A percentile compares a stretch with the other conserved stretches of the same genome.
phyloP scores from a whole-genome alignment of 1,140 invertebrate genomes.

The Papilio dardanus region DNA sequence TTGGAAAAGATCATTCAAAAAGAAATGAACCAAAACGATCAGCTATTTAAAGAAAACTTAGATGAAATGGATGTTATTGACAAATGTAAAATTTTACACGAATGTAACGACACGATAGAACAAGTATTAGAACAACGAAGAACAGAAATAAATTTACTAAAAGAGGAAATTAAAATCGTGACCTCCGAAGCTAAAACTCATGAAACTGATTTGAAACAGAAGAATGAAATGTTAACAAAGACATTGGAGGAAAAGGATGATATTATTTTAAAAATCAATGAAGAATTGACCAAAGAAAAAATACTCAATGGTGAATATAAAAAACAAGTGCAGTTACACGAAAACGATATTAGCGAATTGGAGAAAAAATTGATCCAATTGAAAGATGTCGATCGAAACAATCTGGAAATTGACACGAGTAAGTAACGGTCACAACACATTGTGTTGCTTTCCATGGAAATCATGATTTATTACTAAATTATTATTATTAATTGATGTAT shows the following conservation, averaged over 20 bases:
- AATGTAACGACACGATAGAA: slow-evolving; percentile 54
- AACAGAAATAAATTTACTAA: slow-evolving; percentile 52
- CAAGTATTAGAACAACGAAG: slow-evolving; percentile 50
- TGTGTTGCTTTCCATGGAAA: not conserved
- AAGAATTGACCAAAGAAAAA: slow-evolving; percentile 53
- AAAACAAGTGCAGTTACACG: slow-evolving; percentile 46
- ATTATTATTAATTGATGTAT: not conserved
- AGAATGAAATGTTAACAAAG: slow-evolving; percentile 46
- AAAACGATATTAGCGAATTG: slow-evolving; percentile 44
- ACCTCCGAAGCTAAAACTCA: slow-evolving; percentile 34
- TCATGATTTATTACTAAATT: no score
- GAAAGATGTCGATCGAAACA: slow-evolving; percentile 47
- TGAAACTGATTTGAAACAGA: slow-evolving; percentile 45
- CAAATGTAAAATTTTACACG: slow-evolving; percentile 55
- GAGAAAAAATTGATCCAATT: slow-evolving; percentile 47
- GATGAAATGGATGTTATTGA: slow-evolving; percentile 51
- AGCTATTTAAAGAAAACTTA: slow-evolving; percentile 43
- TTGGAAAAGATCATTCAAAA: slow-evolving; percentile 49
- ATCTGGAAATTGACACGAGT: slow-evolving; percentile 34
- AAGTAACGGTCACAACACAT: not conserved
- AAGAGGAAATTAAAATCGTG: slow-evolving; percentile 47
- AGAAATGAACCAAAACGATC: slow-evolving; percentile 41
- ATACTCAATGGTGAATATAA: slow-evolving; percentile 39
- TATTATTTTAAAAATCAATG: slow-evolving; percentile 49
- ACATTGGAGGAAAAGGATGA: slow-evolving; percentile 53